Evolutionary conservation across 2,888 invertebrate genomes (phyloP), one percentile per base, ranked within the genome.

Genomic region (Eilema griseolum): DNA sequence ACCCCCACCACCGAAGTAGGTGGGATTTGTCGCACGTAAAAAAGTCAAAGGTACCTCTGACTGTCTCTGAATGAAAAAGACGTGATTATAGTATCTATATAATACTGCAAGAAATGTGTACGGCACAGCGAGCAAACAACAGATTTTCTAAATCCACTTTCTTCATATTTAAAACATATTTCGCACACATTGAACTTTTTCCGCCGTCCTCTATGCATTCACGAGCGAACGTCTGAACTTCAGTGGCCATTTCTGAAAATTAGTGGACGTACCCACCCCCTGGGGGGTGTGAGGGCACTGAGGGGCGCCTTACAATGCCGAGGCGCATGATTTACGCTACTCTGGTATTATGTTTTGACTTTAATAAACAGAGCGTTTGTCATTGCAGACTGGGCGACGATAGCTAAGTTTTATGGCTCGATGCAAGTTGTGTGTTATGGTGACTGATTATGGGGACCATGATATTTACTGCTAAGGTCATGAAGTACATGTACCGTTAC

Each of bases 281-380:
- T 59, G 69, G 33, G 83, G 83, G 85, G 74, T 84, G 82, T 84
- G 80, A 78, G 16, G 41, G 41, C 41, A 16, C 41, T 41, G 41
- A 16, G 86, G 75, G 72, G 76, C 75, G 71, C 76, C 76, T 86
- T 85, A 84, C 86, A 71, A 82, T 78, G 85, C 88, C 90, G 90
- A 89, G 89, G 90, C 91, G 89, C 93, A 95, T 96, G 96, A 96
- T 96, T 96, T 96, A 96, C 96, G 95, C 95, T 94, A 94, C 91
- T 94, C 95, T 94, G 95, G 95, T 95, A 95, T 96, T 96, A 96
- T 96, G 95, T 96, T 96, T 96, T 95, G 96, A 96, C 95, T 96
- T 96, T 96, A 95, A 96, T 96, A 96, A 95, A 95, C 96, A 95
- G 94, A 90, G 93, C 95, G 94, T 92, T 93, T 93, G 93, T 92